A percentile compares a stretch with the other conserved stretches of the same genome.
Evolutionary conservation across 2,797 vertebrate genomes (phyloP).

Genomic region (Scleropages formosus): DNA sequence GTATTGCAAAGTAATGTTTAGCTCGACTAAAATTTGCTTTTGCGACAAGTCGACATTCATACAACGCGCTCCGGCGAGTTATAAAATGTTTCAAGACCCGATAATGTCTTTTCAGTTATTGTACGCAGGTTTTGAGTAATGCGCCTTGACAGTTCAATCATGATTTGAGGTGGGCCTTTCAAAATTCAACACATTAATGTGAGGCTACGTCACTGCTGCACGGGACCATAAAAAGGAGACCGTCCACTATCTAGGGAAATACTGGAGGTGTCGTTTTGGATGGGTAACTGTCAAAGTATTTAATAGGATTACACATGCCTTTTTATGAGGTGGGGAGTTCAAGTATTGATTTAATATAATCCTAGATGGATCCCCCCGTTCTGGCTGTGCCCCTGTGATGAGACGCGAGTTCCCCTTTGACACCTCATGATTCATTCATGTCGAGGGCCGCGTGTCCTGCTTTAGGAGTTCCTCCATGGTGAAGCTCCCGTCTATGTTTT

Average conservation of each 20-base stretch:
- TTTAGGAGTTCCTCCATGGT: no score
- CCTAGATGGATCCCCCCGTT: not conserved
- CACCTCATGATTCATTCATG: no score
- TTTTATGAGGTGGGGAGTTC: not conserved
- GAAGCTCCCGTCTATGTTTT: no score
- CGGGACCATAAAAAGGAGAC: not conserved
- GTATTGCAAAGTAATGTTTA: no score
- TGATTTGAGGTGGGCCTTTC: not conserved
- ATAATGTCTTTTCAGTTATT: not conserved
- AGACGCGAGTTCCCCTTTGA: no score
- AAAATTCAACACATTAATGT: constrained; percentile 10
- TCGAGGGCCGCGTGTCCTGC: no score
- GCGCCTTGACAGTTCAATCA: not conserved
- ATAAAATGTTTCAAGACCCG: not conserved
- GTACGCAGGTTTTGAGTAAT: not conserved
- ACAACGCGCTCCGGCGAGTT: not conserved
- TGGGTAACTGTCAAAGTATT: not conserved
- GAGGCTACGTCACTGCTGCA: not conserved
- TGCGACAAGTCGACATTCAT: no score
- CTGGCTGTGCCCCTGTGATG: no score
- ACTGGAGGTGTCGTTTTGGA: not conserved
- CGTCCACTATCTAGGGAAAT: not conserved
- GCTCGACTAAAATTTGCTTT: no score
- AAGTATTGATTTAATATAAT: constrained; percentile 1
- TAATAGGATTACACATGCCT: not conserved